Conservation (phyloP, 2,113 vertebrate genomes). For the Anoplopoma fimbria region DNA sequence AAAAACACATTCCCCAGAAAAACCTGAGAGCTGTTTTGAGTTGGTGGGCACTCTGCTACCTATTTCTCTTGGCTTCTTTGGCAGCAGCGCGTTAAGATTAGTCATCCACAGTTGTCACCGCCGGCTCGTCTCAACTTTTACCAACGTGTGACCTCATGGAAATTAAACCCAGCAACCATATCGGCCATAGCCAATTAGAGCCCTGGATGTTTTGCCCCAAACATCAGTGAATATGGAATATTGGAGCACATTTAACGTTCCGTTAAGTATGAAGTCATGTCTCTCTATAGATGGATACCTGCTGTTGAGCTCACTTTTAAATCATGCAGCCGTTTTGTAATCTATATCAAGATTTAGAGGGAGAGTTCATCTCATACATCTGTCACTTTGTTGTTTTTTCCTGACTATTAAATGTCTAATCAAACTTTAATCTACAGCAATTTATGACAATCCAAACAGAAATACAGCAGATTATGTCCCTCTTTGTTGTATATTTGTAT, state of each 20-base stretch:
- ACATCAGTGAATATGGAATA: slow-evolving; percentile 54
- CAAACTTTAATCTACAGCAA: background rate
- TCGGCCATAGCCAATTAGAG: slow-evolving; percentile 50
- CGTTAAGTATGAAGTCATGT: slow-evolving; percentile 58
- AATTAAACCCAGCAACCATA: slow-evolving; percentile 62
- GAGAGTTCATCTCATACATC: background rate
- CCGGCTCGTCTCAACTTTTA: slow-evolving; percentile 39
- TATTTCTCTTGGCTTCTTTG: slow-evolving; percentile 47
- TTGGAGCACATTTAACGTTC: slow-evolving; percentile 33
- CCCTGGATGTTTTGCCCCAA: slow-evolving; percentile 43
- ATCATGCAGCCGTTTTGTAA: background rate
- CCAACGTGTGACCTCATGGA: slow-evolving; percentile 72
- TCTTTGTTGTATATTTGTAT: slow-evolving; percentile 17
- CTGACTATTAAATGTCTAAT: background rate
- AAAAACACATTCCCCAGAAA: slow-evolving; percentile 30
- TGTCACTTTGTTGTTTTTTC: background rate
- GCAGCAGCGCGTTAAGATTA: slow-evolving; percentile 49
- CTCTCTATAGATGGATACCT: slow-evolving; percentile 50
- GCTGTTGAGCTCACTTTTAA: slow-evolving; percentile 34
- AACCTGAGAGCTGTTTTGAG: slow-evolving; percentile 2
- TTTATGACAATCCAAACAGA: background rate
- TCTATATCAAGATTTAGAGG: background rate
- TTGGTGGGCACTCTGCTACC: slow-evolving; percentile 38
- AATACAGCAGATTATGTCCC: slow-evolving; percentile 1
- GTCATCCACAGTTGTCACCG: slow-evolving; percentile 59